These are phyloP conservation scores for Anhinga rufa DNA, from an alignment of 2,113 vertebrate genomes.

Conservation along the genomic window DNA sequence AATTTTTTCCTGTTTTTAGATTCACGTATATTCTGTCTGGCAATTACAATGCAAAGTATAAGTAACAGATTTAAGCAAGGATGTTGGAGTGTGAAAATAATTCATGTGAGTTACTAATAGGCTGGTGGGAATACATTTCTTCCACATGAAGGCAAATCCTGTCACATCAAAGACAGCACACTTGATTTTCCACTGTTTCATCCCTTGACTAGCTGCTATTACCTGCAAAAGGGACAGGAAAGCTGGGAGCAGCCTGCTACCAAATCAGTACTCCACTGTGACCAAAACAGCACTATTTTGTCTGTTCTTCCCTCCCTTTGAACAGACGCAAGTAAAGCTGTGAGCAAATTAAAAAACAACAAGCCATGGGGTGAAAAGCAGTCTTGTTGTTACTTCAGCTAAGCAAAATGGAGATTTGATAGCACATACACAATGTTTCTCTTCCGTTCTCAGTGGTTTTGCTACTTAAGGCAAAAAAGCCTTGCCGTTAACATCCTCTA, in stretches of 20 bases:
- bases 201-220: neutral
- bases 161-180: neutral
- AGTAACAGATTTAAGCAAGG: slow-evolving; percentile 20
- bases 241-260: neutral
- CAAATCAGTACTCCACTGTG: neutral
- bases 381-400: neutral
- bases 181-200: neutral
- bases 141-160: neutral
- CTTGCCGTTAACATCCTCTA: neutral
- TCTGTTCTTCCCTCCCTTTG: neutral
- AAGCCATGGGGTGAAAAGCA: neutral
- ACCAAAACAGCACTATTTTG: neutral
- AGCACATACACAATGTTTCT: neutral
- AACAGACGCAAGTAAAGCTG: neutral
- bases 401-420: neutral
- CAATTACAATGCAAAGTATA: slow-evolving; percentile 33
- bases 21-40: neutral
- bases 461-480: neutral
- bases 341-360: neutral
- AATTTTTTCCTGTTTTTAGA: neutral
- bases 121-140: neutral
- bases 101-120: slow-evolving; percentile 15
- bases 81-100: slow-evolving; percentile 30
- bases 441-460: neutral
- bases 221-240: neutral